These are phyloP conservation scores for Erethizon dorsatum DNA, from an alignment of 2,797 vertebrate species.

Conservation along the genomic window DNA sequence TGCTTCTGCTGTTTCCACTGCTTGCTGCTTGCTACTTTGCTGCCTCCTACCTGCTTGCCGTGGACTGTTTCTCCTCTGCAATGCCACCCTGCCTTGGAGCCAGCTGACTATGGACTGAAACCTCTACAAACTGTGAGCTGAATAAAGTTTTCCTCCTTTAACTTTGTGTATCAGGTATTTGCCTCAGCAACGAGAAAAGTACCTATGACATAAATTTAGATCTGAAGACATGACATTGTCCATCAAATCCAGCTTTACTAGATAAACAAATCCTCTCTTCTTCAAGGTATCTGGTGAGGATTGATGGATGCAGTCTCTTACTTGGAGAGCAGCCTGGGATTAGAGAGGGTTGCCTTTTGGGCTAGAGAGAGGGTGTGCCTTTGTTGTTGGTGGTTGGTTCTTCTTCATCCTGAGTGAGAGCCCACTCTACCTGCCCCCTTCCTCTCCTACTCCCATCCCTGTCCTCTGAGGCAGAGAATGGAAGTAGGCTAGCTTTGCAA, in stretches of 20 bases:
- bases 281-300: not conserved
- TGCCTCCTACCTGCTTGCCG: not conserved
- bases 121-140: not conserved
- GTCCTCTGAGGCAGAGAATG: not conserved
- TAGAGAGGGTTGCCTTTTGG: not conserved
- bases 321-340: not conserved
- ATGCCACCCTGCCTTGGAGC: not conserved
- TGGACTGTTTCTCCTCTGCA: not conserved
- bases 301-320: not conserved
- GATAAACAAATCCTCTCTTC: not conserved
- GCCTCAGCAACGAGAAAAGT: not conserved
- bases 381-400: not conserved
- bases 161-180: not conserved
- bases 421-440: not conserved
- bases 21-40: not conserved
- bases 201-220: not conserved
- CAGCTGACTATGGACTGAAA: not conserved
- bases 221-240: not conserved
- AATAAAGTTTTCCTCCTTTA: not conserved
- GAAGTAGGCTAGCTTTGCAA: not conserved
- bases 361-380: not conserved
- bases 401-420: not conserved
- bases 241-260: not conserved
- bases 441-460: not conserved
- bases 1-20: not conserved